Base-by-base conservation (phyloP, 2,888 invertebrate species). In the Nemapogon koenigi region DNA sequence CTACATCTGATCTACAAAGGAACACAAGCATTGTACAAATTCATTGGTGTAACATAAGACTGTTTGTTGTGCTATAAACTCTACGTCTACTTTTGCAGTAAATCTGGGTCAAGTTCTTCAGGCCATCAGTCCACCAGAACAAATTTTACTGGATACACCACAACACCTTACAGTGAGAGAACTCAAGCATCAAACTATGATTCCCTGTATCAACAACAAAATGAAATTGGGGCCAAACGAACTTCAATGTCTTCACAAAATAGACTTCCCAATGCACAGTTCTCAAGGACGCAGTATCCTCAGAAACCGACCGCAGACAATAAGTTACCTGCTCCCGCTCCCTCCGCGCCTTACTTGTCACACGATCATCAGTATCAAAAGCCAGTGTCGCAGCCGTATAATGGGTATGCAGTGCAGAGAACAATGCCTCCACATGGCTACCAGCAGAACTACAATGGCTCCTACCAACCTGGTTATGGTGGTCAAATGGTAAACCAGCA, bases 281-380 rank as follows among this genome's bases (percentile, higher is more conserved):
- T 67, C 50, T 54, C 67, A n/a, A 62, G 71, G 49, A 51, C 46
- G 1, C n/a, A n/a, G n/a, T 67, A 58, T 29, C 49, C 57, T 22
- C 59, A 56, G 18, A 75, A 71, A 51, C 47, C 60, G 31, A 36
- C 53, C 2, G 71, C 73, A 44, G 14, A 16, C 3, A 62, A 48
- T 27, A 69, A 68, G 50, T 46, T 50, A 0, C 46, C 46, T 3
- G 41, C 50, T 13, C 53, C 61, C 3, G 51, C 65, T 26, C 49
- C 62, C 8, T 49, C 66, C 41, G 62, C 56, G 51, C 62, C 72
- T 49, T 78, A 75, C 44, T 62, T 62, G 3, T 64, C 73, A 27
- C 71, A 76, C 42, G 80, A 79, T 43, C 79, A 79, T 46, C 76
- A 75, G 41, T 79, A 79, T 43, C 79, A 79, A 46, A 80, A 79